Conservation (phyloP, 2,888 invertebrate genomes). For the Euplexia lucipara region DNA sequence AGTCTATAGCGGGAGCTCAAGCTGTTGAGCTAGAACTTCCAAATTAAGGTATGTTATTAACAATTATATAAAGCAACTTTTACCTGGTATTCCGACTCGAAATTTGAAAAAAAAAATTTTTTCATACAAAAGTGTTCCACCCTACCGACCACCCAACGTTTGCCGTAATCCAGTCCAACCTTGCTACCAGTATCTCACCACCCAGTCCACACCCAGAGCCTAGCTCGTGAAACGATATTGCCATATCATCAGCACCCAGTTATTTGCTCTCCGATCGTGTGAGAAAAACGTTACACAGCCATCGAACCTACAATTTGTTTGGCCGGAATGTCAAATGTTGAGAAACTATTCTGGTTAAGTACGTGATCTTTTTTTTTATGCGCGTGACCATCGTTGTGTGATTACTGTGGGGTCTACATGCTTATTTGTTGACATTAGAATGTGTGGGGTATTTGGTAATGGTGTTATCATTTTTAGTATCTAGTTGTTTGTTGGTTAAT, state of each 20-base stretch:
- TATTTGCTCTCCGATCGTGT: slow-evolving; percentile 89
- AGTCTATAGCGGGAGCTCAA: too few species aligned
- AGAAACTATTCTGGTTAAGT: slow-evolving; percentile 72
- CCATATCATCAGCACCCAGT: slow-evolving; percentile 88
- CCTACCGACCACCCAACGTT: slow-evolving; percentile 20
- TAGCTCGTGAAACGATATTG: slow-evolving; percentile 83
- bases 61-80: too few species aligned
- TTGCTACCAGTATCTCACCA: slow-evolving; percentile 59
- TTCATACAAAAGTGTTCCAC: too few species aligned
- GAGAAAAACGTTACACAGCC: slow-evolving; percentile 86
- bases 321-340: slow-evolving; percentile 88
- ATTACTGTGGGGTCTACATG: slow-evolving; percentile 52
- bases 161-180: slow-evolving; percentile 28
- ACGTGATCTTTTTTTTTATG: slow-evolving; percentile 56
- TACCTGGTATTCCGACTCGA: too few species aligned
- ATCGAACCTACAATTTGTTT: slow-evolving; percentile 84
- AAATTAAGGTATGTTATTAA: too few species aligned
- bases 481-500: background rate
- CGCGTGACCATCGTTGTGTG: slow-evolving; percentile 76
- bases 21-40: too few species aligned
- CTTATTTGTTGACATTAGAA: slow-evolving; percentile 61
- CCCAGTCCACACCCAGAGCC: slow-evolving; percentile 79
- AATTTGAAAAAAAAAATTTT: too few species aligned
- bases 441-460: slow-evolving; percentile 29
- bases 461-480: slow-evolving; percentile 34